These are phyloP conservation scores for Tupaia chinensis DNA, from an alignment of 2,113 vertebrate genomes.

Conservation along the genomic window DNA sequence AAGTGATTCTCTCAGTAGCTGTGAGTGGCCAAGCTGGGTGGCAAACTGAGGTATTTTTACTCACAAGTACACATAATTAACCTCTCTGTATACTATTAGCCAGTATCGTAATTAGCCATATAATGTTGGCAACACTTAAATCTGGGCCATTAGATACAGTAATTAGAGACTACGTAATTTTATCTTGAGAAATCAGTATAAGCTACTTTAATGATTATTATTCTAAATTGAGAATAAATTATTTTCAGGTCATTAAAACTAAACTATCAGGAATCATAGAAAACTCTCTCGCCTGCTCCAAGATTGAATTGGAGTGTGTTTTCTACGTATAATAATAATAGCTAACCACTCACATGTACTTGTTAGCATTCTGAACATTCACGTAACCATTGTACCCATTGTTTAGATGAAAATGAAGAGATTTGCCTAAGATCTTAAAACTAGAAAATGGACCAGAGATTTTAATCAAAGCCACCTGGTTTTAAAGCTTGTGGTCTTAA, in stretches of 20 bases:
- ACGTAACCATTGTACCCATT: not conserved
- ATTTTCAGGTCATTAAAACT: conserved; percentile 7
- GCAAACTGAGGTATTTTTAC: conserved; percentile 1
- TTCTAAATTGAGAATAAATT: conserved; percentile 45
- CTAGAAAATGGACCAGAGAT: not conserved
- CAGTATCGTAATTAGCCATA: not conserved
- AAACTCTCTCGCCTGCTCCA: not conserved
- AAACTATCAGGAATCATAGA: not conserved
- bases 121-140: conserved; percentile 17
- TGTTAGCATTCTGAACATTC: not conserved
- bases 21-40: not conserved
- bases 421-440: not conserved
- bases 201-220: not conserved
- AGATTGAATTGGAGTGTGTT: not conserved
- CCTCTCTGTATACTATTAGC: not conserved
- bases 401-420: not conserved
- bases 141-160: not conserved
- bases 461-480: not conserved
- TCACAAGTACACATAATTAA: not conserved
- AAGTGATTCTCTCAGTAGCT: not conserved
- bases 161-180: not conserved
- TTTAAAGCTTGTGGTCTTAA: not conserved
- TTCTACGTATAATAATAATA: not conserved
- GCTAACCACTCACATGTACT: not conserved
- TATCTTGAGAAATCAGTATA: not conserved